Conservation (phyloP, 2,888 invertebrate genomes). For the Lepidochitona cinerea region DNA sequence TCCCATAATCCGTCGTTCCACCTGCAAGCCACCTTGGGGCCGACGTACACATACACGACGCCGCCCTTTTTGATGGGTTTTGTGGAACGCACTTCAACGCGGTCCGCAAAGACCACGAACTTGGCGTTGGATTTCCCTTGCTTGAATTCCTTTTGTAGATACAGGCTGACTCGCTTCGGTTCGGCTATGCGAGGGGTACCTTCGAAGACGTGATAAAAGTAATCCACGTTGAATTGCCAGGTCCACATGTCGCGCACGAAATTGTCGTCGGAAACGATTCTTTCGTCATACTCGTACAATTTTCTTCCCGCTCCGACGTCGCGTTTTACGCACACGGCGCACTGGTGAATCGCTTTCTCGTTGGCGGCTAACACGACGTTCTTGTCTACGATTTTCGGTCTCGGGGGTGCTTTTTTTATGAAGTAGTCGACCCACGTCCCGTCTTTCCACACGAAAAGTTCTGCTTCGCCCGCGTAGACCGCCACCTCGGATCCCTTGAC, state of each 20-base stretch:
- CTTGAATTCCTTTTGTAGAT: background rate
- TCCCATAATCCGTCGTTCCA: background rate
- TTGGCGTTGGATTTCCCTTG: background rate
- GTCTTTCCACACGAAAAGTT: background rate
- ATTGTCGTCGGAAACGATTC: background rate
- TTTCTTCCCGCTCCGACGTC: background rate
- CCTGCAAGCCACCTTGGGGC: background rate
- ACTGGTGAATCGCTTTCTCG: background rate
- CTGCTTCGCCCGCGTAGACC: background rate
- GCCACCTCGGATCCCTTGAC: background rate
- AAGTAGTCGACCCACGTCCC: background rate
- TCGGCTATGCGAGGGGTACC: background rate
- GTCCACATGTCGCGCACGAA: background rate
- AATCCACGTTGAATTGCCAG: background rate
- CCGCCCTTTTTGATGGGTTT: background rate
- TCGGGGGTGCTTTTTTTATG: background rate
- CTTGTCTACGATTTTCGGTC: background rate
- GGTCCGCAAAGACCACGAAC: background rate
- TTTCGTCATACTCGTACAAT: background rate
- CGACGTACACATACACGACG: background rate
- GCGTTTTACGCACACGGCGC: background rate
- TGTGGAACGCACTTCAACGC: background rate
- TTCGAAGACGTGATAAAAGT: background rate
- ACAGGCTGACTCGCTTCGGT: background rate
- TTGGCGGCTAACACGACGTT: background rate